A percentile compares a stretch with the other conserved stretches of the same genome.
These are phyloP conservation scores for Aplodontia rufa DNA, from an alignment of 2,113 vertebrate species.

Conservation along the genomic window DNA sequence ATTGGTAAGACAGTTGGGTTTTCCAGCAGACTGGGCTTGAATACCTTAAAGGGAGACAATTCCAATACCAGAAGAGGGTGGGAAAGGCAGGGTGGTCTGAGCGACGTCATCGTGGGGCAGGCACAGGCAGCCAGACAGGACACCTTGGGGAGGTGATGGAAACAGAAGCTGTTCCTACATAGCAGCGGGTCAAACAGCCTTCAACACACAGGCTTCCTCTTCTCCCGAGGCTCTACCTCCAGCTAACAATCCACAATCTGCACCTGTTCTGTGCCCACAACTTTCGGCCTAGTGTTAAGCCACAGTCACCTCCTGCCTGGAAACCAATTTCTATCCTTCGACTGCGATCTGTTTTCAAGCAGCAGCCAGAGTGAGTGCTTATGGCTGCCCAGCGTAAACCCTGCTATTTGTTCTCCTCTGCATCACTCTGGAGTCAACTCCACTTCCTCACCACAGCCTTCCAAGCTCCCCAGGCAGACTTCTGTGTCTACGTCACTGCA, in stretches of 20 bases:
- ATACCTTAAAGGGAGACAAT: not conserved
- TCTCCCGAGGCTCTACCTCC: not conserved
- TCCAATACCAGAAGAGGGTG: not conserved
- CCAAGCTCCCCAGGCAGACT: not conserved
- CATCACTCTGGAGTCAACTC: fast-evolving
- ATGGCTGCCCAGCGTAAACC: not conserved
- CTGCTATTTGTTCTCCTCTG: not conserved
- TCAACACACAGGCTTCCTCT: not conserved
- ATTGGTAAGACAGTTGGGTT: not conserved
- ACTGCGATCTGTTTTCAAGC: not conserved
- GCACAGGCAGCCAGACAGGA: not conserved
- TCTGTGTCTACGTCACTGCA: not conserved
- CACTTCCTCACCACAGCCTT: not conserved
- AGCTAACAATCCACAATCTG: not conserved
- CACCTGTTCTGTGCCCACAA: fast-evolving
- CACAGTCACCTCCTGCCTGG: not conserved
- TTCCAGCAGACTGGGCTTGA: not conserved
- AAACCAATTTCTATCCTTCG: not conserved
- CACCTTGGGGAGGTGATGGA: not conserved
- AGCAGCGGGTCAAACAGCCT: not conserved
- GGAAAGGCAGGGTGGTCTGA: not conserved
- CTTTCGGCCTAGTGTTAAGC: not conserved
- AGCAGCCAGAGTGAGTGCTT: not conserved
- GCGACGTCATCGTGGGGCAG: fast-evolving
- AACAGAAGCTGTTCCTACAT: not conserved